A percentile compares a stretch with the other conserved stretches of the same genome.
phyloP scores from a whole-genome alignment of 1,140 invertebrate species.

The Drosophila navojoa region DNA sequence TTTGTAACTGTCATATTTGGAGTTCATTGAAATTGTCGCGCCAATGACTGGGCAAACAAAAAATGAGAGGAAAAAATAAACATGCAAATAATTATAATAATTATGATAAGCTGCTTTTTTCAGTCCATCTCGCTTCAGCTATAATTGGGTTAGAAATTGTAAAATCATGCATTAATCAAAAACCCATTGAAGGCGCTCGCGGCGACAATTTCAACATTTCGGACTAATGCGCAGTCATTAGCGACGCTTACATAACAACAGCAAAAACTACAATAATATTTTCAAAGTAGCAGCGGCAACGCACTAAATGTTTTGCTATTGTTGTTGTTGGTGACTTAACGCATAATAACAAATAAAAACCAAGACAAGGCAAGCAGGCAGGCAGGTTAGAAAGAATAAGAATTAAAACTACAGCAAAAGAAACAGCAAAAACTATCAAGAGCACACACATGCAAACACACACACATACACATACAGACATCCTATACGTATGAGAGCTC shows the following conservation, averaged over 20 bases:
- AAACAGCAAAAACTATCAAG: constrained; percentile 78
- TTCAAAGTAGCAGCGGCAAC: constrained; percentile 23
- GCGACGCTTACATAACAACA: constrained; percentile 58
- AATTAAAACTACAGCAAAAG: constrained; percentile 45
- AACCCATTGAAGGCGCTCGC: constrained; percentile 62
- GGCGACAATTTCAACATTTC: constrained; percentile 60
- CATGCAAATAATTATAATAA: constrained; percentile 65
- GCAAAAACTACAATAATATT: constrained; percentile 9
- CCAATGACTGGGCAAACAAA: constrained; percentile 58
- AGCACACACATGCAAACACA: constrained; percentile 45
- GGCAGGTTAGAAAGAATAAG: constrained; percentile 60
- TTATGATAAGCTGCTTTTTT: constrained; percentile 30
- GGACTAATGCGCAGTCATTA: constrained; percentile 47
- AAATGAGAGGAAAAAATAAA: constrained; percentile 13
- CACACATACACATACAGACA: neutral
- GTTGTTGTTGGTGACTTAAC: constrained; percentile 31
- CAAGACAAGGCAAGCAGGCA: constrained; percentile 38
- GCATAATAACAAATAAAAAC: constrained; percentile 41
- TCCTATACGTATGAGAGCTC: neutral
- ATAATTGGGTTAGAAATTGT: constrained; percentile 69
- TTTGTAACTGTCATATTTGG: constrained; percentile 24
- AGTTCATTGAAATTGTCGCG: constrained; percentile 69
- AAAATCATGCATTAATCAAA: constrained; percentile 78
- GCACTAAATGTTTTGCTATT: constrained; percentile 39
- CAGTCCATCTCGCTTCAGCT: constrained; percentile 8